These are phyloP conservation scores for Eptatretus atami DNA, from an alignment of 2,797 vertebrate genomes.

Conservation along the genomic window DNA sequence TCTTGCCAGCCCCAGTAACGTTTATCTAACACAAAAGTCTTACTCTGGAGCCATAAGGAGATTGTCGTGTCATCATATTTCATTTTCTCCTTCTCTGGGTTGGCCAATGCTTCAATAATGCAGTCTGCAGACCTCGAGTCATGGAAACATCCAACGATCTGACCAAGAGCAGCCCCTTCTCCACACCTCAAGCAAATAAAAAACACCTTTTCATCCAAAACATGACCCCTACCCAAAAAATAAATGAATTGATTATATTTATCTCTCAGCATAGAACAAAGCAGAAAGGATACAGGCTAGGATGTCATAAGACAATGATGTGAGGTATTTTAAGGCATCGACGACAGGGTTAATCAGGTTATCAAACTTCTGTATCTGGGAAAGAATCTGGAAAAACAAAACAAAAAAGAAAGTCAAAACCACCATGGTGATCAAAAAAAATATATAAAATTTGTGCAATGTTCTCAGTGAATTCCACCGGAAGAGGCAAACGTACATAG, in stretches of 20 bases:
- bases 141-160: not conserved
- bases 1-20: too few relatives aligned
- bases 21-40: constrained; percentile 13
- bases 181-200: not conserved
- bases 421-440: not conserved
- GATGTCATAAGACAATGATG: constrained; percentile 85
- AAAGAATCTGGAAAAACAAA: constrained; percentile 41
- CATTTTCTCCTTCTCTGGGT: constrained; percentile 96
- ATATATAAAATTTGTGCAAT: not conserved
- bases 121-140: constrained; percentile 33
- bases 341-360: constrained; percentile 90
- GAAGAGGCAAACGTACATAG: constrained; percentile 22
- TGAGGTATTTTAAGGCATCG: constrained; percentile 97
- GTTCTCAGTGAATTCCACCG: too few relatives aligned
- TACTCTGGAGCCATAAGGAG: constrained; percentile 91
- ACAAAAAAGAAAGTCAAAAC: not conserved
- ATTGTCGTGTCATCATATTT: constrained; percentile 98
- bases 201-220: not conserved
- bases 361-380: constrained; percentile 95
- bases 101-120: constrained; percentile 91
- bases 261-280: not conserved
- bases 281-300: constrained; percentile 72
- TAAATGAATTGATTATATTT: too few relatives aligned
- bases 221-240: not conserved
- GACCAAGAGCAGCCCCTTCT: not conserved